phyloP scores from a whole-genome alignment of 1,140 invertebrate genomes.

The Magallana gigas region DNA sequence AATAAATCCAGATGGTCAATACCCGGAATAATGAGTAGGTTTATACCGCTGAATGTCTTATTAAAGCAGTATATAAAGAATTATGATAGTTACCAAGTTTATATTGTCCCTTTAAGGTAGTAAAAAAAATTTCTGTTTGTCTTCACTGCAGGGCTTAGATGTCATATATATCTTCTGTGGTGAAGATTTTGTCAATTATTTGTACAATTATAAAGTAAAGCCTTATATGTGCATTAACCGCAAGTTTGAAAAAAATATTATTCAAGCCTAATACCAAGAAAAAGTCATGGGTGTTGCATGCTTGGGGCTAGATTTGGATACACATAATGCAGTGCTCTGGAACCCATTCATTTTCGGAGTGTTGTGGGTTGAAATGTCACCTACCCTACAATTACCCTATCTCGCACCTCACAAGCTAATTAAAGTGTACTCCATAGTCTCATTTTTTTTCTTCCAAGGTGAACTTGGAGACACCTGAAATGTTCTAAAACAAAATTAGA shows the following conservation, averaged over 20 bases:
- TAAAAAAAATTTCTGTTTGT: neutral
- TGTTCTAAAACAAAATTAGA: no score
- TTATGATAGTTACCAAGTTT: neutral
- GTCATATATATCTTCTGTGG: neutral
- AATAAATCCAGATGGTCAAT: conserved; percentile 5
- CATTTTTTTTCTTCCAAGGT: no score
- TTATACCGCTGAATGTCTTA: neutral
- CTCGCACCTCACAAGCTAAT: conserved; percentile 16
- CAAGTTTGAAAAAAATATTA: no score
- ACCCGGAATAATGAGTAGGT: neutral
- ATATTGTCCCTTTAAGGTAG: conserved; percentile 1
- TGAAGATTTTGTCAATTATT: no score
- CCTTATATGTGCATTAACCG: no score
- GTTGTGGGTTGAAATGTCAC: conserved; percentile 20
- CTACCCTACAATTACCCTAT: conserved; percentile 16
- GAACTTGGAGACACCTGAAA: no score
- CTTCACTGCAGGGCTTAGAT: neutral
- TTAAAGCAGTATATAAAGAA: neutral
- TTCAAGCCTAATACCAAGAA: neutral
- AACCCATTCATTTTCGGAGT: conserved; percentile 13
- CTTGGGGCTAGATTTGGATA: conserved; percentile 3
- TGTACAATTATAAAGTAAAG: no score
- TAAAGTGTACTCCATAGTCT: neutral
- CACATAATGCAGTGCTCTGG: conserved; percentile 7
- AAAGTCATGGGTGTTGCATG: neutral